Evolutionary conservation across 2,888 invertebrate species (phyloP).

Genomic region (Tetramorium bicarinatum): DNA sequence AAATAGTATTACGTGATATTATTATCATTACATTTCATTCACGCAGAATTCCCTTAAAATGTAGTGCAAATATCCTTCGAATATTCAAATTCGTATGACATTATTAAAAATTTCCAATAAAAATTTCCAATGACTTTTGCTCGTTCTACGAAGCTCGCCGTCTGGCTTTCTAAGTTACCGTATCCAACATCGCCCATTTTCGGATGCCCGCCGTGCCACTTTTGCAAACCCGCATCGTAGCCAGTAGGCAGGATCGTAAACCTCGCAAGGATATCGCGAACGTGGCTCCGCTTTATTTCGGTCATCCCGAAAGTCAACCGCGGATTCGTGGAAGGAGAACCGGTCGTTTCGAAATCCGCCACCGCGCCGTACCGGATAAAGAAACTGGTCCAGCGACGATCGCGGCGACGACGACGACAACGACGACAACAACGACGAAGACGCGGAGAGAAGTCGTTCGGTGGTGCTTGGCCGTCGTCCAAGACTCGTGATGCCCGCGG

Average conservation of each 20-base stretch:
- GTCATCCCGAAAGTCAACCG: slow-evolving; percentile 65
- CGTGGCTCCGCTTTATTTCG: slow-evolving; percentile 74
- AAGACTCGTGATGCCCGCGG: slow-evolving; percentile 65
- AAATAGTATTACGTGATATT: not conserved
- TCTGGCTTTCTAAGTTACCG: slow-evolving; percentile 8
- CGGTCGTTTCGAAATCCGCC: slow-evolving; percentile 77
- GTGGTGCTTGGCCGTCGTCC: slow-evolving; percentile 72
- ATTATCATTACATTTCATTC: not conserved
- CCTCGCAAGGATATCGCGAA: slow-evolving; percentile 70
- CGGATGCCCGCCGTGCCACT: slow-evolving; percentile 33
- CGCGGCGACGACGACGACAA: slow-evolving; percentile 24
- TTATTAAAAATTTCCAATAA: slow-evolving; percentile 19
- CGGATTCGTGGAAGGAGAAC: slow-evolving; percentile 75
- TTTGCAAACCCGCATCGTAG: slow-evolving; percentile 14
- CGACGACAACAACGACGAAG: slow-evolving; percentile 13
- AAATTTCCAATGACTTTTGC: not conserved
- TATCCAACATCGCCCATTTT: slow-evolving; percentile 26
- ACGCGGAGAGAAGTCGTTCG: slow-evolving; percentile 61
- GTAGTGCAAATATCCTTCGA: not conserved
- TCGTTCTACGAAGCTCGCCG: not conserved
- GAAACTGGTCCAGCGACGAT: slow-evolving; percentile 73
- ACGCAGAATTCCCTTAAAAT: not conserved
- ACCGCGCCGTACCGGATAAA: slow-evolving; percentile 69
- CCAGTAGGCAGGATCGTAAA: slow-evolving; percentile 69
- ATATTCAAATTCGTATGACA: not conserved